Evolutionary conservation across 2,113 vertebrate genomes (phyloP), one percentile per base, ranked within the genome.

Genomic region (Sebastes fasciatus): DNA sequence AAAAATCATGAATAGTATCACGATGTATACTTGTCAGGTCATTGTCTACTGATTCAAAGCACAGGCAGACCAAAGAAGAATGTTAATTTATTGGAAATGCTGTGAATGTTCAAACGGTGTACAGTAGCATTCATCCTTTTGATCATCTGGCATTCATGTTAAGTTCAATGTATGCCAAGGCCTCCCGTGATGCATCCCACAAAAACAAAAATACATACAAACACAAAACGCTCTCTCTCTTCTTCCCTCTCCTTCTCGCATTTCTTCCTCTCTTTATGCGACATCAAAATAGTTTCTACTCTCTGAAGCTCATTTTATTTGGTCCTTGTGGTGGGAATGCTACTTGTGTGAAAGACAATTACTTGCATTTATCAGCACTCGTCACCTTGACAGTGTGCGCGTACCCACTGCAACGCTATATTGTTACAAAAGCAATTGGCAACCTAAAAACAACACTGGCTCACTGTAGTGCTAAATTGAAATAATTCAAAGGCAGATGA

Each of bases 141-240:
- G 92, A 94, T 94, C 91, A 91, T 90, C 77, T 61, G 48, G 74
- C 75, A 76, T 86, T 85, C 61, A 68, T 83, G 82, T 91, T 82
- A 79, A 79, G 74, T 87, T 85, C 61, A 73, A 91, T 92, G 81
- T 91, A 91, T 88, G 93, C 85, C 93, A 93, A 94, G 92, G 93
- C 80, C 91, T 89, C 58, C 80, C 86, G 83, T 63, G 79, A 91
- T 78, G 82, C 69, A 64, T 71, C 73, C 49, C 64, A 72, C 77
- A 75, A 76, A 83, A 75, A 83, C 64, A 54, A 84, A 87, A 82
- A 85, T 34, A 83, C 13, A 77, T 19, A 86, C 54, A 83, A 78
- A 82, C 21, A 64, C 58, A 66, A 64, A 68, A n/a, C 3, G 12
- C 58, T 57, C 48, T 34, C 71, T 65, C 26, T 16, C 49, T 55